Evolutionary conservation across 92 coral and sea anemone species (phyloP).

Genomic region (Umimayanthus chanpuru): DNA sequence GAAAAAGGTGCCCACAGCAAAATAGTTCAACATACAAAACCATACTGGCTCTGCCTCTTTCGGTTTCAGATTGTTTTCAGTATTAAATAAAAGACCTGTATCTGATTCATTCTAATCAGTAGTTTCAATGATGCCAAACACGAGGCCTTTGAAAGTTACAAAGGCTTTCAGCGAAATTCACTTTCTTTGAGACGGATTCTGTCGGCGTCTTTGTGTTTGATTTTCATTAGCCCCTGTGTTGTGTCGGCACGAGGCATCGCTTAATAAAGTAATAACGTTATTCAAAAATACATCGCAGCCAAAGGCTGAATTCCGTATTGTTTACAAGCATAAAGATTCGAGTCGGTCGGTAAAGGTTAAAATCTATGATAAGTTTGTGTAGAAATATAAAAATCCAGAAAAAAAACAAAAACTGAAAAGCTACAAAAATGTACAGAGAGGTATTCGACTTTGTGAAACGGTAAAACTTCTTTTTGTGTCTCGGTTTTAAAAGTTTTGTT

Average conservation of each 20-base stretch:
- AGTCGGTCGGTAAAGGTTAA: no score
- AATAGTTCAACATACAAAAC: neutral
- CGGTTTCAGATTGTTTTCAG: neutral
- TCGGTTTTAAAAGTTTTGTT: no score
- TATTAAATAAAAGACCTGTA: conserved; percentile 1
- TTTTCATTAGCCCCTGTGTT: conserved; percentile 3
- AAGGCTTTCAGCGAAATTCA: neutral
- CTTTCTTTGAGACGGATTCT: conserved; percentile 2
- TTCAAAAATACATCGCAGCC: no score
- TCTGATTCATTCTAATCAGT: neutral
- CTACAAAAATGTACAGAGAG: no score
- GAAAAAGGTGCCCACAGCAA: neutral
- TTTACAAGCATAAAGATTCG: no score
- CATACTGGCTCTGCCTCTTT: neutral
- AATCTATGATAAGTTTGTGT: no score
- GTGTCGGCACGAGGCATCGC: neutral
- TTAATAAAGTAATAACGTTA: no score
- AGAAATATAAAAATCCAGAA: no score
- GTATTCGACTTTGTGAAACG: no score
- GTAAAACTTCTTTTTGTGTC: no score
- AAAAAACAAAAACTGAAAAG: no score
- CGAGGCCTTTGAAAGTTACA: neutral
- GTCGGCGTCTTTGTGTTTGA: conserved; percentile 9
- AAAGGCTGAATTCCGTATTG: no score
- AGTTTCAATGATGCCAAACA: neutral